These are phyloP conservation scores for Lasioglossum leucozonium DNA, from an alignment of 2,888 invertebrate species.

Conservation along the genomic window DNA sequence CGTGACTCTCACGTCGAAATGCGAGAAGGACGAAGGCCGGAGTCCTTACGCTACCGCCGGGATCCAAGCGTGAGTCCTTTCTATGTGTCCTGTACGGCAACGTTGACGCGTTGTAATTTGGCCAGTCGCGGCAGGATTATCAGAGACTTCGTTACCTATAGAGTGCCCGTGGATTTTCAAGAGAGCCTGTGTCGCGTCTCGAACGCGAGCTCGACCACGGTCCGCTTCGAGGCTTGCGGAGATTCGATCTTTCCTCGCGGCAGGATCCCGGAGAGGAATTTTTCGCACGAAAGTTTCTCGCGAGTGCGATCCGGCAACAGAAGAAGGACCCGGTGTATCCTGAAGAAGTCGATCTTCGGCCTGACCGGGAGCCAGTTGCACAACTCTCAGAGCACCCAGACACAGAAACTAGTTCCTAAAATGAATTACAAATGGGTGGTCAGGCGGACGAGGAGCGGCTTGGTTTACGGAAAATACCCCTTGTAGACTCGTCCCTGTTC, in stretches of 20 bases:
- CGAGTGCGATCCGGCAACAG: slow-evolving; percentile 2
- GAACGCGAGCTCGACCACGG: slow-evolving; percentile 7
- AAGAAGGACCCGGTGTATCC: not conserved
- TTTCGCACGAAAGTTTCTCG: slow-evolving; percentile 35
- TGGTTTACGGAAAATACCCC: slow-evolving; percentile 77
- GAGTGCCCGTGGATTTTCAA: slow-evolving; percentile 39
- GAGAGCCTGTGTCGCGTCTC: slow-evolving; percentile 28
- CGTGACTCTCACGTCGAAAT: slow-evolving; percentile 69
- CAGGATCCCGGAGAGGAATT: slow-evolving; percentile 27
- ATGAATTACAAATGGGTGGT: slow-evolving; percentile 70
- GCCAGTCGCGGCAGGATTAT: not conserved
- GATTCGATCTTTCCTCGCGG: slow-evolving; percentile 20
- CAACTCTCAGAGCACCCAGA: slow-evolving; percentile 71
- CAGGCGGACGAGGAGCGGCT: slow-evolving; percentile 77
- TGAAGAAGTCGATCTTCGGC: slow-evolving; percentile 45
- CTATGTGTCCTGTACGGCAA: not conserved
- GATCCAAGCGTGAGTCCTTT: slow-evolving; percentile 56
- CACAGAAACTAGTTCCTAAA: slow-evolving; percentile 50
- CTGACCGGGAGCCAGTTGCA: slow-evolving; percentile 30
- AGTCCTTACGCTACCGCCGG: not conserved
- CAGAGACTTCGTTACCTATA: slow-evolving; percentile 8
- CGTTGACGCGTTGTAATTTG: not conserved
- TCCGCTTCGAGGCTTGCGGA: slow-evolving; percentile 45
- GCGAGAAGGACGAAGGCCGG: slow-evolving; percentile 46
- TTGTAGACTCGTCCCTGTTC: slow-evolving; percentile 6